A percentile compares a stretch with the other conserved stretches of the same genome.
Evolutionary conservation across 2,797 vertebrate species (phyloP).

Genomic region (Falco peregrinus): DNA sequence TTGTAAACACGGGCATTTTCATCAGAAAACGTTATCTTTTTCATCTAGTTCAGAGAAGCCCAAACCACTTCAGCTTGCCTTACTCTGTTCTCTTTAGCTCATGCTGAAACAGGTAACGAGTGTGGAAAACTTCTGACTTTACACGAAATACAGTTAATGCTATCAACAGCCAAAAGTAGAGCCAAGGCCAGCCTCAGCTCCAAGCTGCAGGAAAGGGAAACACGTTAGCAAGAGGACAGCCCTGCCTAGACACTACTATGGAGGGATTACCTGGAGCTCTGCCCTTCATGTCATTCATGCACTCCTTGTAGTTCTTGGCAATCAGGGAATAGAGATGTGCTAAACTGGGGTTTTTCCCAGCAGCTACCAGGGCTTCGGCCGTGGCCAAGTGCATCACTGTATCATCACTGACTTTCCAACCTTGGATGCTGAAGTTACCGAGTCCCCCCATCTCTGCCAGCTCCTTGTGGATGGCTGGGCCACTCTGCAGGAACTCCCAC

Average conservation of each 20-base stretch:
- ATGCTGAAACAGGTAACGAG: not conserved
- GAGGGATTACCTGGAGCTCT: conserved; percentile 80
- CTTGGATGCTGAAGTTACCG: conserved; percentile 60
- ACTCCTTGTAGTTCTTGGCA: conserved; percentile 79
- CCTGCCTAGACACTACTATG: not conserved
- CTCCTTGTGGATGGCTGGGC: conserved; percentile 76
- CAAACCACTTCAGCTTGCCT: not conserved
- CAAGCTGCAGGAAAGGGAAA: not conserved
- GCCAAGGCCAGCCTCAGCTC: not conserved
- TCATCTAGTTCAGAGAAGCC: not conserved
- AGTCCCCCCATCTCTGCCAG: conserved; percentile 76
- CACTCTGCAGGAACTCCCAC: conserved; percentile 78
- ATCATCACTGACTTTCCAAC: conserved; percentile 81
- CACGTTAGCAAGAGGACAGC: fast-evolving
- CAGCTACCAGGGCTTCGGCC: conserved; percentile 77
- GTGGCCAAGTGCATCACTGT: conserved; percentile 86
- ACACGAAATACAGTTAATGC: fast-evolving
- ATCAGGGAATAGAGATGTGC: conserved; percentile 70
- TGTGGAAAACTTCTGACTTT: not conserved
- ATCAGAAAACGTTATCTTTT: not conserved
- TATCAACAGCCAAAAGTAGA: not conserved
- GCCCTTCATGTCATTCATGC: conserved; percentile 81
- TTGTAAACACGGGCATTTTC: not conserved
- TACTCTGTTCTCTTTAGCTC: not conserved
- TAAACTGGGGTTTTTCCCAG: not conserved